A percentile compares a stretch with the other conserved stretches of the same genome.
phyloP scores from a whole-genome alignment of 2,888 invertebrate species.

The Dicyrtoma fusca region DNA sequence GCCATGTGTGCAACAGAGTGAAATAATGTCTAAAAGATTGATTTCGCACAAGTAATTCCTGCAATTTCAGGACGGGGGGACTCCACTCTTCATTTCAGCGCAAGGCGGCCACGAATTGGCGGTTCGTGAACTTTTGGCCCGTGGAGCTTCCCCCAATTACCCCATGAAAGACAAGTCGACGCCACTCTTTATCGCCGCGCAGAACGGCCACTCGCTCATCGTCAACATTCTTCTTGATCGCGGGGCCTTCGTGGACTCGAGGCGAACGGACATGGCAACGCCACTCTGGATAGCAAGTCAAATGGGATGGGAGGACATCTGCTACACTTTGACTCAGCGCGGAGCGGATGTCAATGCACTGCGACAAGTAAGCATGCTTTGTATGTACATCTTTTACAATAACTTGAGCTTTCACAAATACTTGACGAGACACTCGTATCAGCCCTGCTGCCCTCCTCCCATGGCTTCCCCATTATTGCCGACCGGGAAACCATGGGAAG shows the following conservation, averaged over 20 bases:
- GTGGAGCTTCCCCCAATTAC: slow-evolving; percentile 79
- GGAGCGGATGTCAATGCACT: slow-evolving; percentile 80
- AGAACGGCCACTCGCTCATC: slow-evolving; percentile 87
- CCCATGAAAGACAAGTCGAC: slow-evolving; percentile 91
- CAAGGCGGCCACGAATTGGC: slow-evolving; percentile 89
- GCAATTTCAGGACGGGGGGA: slow-evolving; percentile 76
- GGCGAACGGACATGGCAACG: slow-evolving; percentile 81
- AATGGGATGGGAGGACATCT: slow-evolving; percentile 88
- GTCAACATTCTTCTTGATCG: slow-evolving; percentile 72
- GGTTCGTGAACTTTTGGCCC: slow-evolving; percentile 78
- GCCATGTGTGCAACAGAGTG: too few relatives aligned
- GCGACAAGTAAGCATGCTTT: slow-evolving; percentile 68
- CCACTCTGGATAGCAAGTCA: slow-evolving; percentile 94
- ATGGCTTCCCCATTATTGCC: too few relatives aligned
- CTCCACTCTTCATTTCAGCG: slow-evolving; percentile 87
- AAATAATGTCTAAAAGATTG: too few relatives aligned
- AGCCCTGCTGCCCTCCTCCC: too few relatives aligned
- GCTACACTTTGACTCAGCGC: slow-evolving; percentile 73
- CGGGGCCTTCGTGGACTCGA: slow-evolving; percentile 74
- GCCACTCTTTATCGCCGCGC: slow-evolving; percentile 88
- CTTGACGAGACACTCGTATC: too few relatives aligned
- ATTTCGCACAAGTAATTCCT: too few relatives aligned
- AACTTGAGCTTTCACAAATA: too few relatives aligned
- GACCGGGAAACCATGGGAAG: too few relatives aligned
- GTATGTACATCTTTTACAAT: too few relatives aligned